These are phyloP conservation scores for Aphyosemion australe DNA, from an alignment of 2,113 vertebrate species.

Conservation along the genomic window DNA sequence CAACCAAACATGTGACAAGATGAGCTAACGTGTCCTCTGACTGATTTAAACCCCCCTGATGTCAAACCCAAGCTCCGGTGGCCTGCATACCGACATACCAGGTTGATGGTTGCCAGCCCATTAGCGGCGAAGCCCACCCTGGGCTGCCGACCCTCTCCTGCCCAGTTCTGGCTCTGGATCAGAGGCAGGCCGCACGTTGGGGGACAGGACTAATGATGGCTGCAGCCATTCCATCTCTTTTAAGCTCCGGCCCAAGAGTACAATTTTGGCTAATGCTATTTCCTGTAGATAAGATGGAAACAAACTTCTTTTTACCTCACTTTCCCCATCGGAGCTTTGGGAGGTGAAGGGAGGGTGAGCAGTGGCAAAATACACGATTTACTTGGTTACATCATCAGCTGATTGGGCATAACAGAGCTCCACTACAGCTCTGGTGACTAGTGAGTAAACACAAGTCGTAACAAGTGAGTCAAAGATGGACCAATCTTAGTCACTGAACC, in stretches of 20 bases:
- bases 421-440: too few relatives aligned
- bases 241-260: constrained; percentile 75
- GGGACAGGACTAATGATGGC: constrained; percentile 78
- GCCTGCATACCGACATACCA: constrained; percentile 78
- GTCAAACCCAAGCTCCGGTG: constrained; percentile 43
- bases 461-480: constrained; percentile 3
- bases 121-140: constrained; percentile 78
- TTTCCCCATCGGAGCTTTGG: constrained; percentile 48
- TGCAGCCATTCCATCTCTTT: constrained; percentile 73
- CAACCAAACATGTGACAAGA: constrained; percentile 1
- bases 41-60: constrained; percentile 60
- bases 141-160: constrained; percentile 57
- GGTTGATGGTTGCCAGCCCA: constrained; percentile 74
- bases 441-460: neutral
- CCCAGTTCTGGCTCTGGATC: constrained; percentile 70
- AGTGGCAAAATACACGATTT: constrained; percentile 17
- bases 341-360: constrained; percentile 38
- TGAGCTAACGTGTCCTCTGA: constrained; percentile 17
- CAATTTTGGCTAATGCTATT: constrained; percentile 80
- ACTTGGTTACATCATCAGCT: constrained; percentile 44
- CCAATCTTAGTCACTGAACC: constrained; percentile 14
- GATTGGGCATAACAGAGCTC: constrained; percentile 6
- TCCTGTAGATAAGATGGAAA: constrained; percentile 81
- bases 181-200: constrained; percentile 72
- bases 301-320: constrained; percentile 67